These are phyloP conservation scores for Hermaeophaga mercurialis DNA, from an alignment of 2,888 invertebrate genomes.

Conservation along the genomic window DNA sequence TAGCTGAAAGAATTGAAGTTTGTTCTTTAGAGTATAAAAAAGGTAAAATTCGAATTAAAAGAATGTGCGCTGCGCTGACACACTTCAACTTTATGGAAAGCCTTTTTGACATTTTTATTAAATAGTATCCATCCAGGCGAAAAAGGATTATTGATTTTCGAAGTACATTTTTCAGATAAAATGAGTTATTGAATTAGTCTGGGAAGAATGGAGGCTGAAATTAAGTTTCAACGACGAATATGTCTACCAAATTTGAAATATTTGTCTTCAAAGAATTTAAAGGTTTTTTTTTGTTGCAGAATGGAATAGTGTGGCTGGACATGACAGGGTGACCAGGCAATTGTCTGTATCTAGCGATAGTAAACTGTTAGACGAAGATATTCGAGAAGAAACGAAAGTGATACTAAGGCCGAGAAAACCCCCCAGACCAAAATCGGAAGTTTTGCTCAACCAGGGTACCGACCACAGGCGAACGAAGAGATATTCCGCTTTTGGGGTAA, in stretches of 20 bases:
- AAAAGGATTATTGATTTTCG: slow-evolving; percentile 10
- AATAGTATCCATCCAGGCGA: slow-evolving; percentile 2
- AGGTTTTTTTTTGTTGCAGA: slow-evolving; percentile 62
- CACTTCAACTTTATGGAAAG: slow-evolving; percentile 3
- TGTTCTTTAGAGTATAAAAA: slow-evolving; percentile 8
- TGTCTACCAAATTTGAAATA: too few relatives aligned
- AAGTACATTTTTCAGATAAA: slow-evolving; percentile 4
- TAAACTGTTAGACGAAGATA: slow-evolving; percentile 88
- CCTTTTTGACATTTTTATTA: slow-evolving; percentile 10
- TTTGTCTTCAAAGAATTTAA: too few relatives aligned
- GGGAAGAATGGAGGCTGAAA: not conserved
- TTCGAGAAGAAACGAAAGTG: slow-evolving; percentile 86
- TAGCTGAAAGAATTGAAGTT: slow-evolving; percentile 10
- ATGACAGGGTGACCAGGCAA: slow-evolving; percentile 86
- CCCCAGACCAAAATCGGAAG: slow-evolving; percentile 95
- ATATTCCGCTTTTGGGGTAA: slow-evolving; percentile 96
- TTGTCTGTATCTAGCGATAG: slow-evolving; percentile 92
- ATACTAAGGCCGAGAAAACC: slow-evolving; percentile 89
- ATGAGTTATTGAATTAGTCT: slow-evolving; percentile 1
- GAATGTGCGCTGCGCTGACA: not conserved
- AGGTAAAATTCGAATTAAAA: slow-evolving; percentile 9
- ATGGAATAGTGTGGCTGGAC: slow-evolving; percentile 77
- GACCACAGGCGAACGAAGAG: slow-evolving; percentile 85
- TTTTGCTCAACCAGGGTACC: slow-evolving; percentile 77
- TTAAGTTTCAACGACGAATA: too few relatives aligned